A percentile compares a stretch with the other conserved stretches of the same genome.
Conservation (phyloP, 2,888 invertebrate genomes). For the Acrobasis consociella region DNA sequence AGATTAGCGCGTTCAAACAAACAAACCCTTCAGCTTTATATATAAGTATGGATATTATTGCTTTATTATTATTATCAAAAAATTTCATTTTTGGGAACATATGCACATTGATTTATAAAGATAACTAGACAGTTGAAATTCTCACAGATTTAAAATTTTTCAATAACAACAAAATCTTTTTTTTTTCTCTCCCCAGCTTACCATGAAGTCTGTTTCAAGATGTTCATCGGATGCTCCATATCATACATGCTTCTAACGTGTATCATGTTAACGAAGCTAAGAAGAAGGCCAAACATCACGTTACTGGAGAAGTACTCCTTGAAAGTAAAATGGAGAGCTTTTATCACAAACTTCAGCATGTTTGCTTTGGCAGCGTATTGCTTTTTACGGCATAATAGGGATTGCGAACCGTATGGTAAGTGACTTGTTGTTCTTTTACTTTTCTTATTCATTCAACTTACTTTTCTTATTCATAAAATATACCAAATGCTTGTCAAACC, state of each 20-base stretch:
- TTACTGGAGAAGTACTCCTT: slow-evolving; percentile 86
- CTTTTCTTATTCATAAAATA: too few species aligned
- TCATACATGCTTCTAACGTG: slow-evolving; percentile 94
- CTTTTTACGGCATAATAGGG: slow-evolving; percentile 94
- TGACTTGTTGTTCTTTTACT: slow-evolving; percentile 18
- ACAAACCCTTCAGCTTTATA: too few species aligned
- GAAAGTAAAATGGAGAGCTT: slow-evolving; percentile 89
- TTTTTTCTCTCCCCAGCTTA: slow-evolving; percentile 84
- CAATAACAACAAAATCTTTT: not conserved
- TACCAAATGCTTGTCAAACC: too few species aligned
- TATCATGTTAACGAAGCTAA: slow-evolving; percentile 86
- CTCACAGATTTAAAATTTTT: too few species aligned
- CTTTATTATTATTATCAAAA: too few species aligned
- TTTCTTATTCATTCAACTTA: too few species aligned
- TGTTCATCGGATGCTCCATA: slow-evolving; percentile 92
- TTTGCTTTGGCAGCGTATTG: slow-evolving; percentile 92
- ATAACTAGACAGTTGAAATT: too few species aligned
- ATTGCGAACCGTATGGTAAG: slow-evolving; percentile 96
- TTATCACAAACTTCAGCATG: slow-evolving; percentile 87
- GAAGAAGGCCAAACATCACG: slow-evolving; percentile 82
- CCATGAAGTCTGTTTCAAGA: slow-evolving; percentile 93
- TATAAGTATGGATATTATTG: too few species aligned
- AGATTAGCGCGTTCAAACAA: too few species aligned
- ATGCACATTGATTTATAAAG: too few species aligned
- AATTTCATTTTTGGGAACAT: too few species aligned